Percentiles rank a stretch among this genome's conserved stretches.
phyloP scores from a whole-genome alignment of 2,113 vertebrate genomes.

The Amphiprion ocellaris region DNA sequence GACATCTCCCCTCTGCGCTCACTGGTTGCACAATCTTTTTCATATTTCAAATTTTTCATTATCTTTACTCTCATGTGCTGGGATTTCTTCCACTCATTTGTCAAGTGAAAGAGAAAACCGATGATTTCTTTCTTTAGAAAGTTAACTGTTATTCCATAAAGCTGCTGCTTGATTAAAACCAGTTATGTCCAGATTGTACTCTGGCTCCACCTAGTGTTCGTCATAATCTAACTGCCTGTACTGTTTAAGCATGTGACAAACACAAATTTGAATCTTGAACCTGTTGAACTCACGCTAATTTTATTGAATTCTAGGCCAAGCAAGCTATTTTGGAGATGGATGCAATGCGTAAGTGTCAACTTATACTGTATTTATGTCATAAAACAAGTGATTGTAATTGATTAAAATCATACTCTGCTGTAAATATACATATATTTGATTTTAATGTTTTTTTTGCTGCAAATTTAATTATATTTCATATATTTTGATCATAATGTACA shows the following conservation, averaged over 20 bases:
- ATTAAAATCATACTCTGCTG: background rate
- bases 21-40: constrained; percentile 8
- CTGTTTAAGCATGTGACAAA: no score
- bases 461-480: background rate
- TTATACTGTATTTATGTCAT: background rate
- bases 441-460: background rate
- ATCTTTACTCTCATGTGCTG: background rate
- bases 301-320: constrained; percentile 89
- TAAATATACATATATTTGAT: background rate
- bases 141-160: background rate
- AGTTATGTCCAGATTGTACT: constrained; percentile 6
- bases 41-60: background rate
- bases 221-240: background rate
- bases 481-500: background rate
- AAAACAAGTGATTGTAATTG: background rate
- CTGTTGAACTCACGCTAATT: background rate
- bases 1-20: constrained; percentile 17
- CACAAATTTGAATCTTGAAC: background rate
- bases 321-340: constrained; percentile 99
- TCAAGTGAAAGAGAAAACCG: constrained; percentile 20
- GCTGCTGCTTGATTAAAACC: background rate
- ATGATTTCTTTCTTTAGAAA: background rate
- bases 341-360: constrained; percentile 91
- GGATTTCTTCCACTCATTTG: constrained; percentile 2
- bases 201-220: constrained; percentile 81